Conservation (phyloP, 2,888 invertebrate species). For the Lamproptera curius region DNA sequence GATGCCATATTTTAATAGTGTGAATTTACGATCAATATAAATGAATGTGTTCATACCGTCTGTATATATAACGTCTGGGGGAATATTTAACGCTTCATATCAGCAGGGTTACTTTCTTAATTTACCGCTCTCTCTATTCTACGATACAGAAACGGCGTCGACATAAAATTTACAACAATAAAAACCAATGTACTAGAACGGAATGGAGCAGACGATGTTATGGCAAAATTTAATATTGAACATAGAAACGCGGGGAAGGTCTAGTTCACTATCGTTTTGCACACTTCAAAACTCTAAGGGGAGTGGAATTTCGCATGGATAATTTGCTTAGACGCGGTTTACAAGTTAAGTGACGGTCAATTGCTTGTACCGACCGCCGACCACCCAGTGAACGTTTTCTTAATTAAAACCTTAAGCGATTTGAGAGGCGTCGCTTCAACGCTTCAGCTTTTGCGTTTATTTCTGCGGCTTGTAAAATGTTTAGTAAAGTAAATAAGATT, state of each 20-base stretch:
- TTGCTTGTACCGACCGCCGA: slow-evolving; percentile 38
- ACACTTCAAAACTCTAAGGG: slow-evolving; percentile 33
- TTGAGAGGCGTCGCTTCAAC: slow-evolving; percentile 33
- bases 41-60: no score
- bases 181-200: slow-evolving; percentile 40
- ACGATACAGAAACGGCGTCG: slow-evolving; percentile 17
- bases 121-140: no score
- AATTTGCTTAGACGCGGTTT: slow-evolving; percentile 62
- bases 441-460: no score
- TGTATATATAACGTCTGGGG: no score
- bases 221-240: slow-evolving; percentile 28
- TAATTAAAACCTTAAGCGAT: slow-evolving; percentile 57
- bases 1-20: no score
- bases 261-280: slow-evolving; percentile 32
- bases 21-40: no score
- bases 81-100: no score
- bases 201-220: slow-evolving; percentile 40
- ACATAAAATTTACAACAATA: slow-evolving; percentile 16
- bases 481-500: no score
- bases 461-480: no score
- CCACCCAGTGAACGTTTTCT: slow-evolving; percentile 47
- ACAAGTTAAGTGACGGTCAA: slow-evolving; percentile 55
- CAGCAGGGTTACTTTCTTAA: no score
- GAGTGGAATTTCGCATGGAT: slow-evolving; percentile 48
- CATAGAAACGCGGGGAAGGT: slow-evolving; percentile 11